phyloP scores from a whole-genome alignment of 2,797 vertebrate genomes.

The Pangasius larnaudii region DNA sequence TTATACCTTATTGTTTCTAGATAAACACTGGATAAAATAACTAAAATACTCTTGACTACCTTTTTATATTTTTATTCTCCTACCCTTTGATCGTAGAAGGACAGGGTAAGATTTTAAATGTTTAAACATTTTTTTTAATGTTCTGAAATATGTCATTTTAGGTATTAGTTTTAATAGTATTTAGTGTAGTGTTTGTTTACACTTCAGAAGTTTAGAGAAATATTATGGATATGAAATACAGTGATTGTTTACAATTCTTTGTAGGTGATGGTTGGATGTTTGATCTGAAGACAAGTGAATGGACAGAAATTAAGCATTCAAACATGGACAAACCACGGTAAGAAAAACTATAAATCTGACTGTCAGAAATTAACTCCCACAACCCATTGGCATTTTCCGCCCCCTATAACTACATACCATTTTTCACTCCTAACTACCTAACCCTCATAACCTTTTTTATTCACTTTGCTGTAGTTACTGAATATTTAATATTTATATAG shows the following conservation, averaged over 20 bases:
- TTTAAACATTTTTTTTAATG: neutral
- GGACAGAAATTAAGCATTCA: conserved; percentile 87
- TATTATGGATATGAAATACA: neutral
- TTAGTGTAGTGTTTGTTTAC: too few species aligned
- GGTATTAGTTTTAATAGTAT: too few species aligned
- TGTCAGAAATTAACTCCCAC: neutral
- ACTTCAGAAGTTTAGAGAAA: neutral
- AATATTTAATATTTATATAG: neutral
- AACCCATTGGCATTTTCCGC: neutral
- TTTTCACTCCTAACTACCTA: neutral
- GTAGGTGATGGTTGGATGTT: conserved; percentile 93
- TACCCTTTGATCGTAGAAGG: neutral
- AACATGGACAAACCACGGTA: conserved; percentile 90
- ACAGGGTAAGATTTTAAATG: neutral
- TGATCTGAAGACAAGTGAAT: conserved; percentile 81
- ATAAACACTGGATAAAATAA: neutral
- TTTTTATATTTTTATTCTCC: neutral
- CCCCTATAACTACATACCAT: neutral
- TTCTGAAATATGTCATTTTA: too few species aligned
- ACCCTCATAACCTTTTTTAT: neutral
- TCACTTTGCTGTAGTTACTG: neutral
- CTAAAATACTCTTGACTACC: too few species aligned
- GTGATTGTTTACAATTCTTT: conserved; percentile 6
- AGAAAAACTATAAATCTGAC: neutral
- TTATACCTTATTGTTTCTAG: neutral